Conservation (phyloP, 2,797 vertebrate species). For the Pogoniulus pusillus region DNA sequence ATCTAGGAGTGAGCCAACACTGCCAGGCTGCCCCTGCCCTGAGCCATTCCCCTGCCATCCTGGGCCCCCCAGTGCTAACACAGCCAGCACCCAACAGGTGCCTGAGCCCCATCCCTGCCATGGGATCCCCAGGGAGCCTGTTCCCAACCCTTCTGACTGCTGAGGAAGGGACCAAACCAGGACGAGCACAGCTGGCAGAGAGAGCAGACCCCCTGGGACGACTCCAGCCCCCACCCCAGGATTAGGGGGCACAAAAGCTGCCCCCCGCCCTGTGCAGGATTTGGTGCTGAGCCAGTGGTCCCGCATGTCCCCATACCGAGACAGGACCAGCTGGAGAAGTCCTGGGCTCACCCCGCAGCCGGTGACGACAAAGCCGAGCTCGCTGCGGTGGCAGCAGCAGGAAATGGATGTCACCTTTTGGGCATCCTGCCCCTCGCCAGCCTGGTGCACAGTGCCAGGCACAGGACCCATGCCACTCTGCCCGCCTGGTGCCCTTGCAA, state of each 20-base stretch:
- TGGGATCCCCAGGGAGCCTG: rapidly evolving
- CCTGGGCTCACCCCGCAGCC: background rate
- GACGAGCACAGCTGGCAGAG: rapidly evolving
- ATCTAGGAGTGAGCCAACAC: background rate
- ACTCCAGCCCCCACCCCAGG: background rate
- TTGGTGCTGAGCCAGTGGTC: background rate
- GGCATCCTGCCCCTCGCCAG: background rate
- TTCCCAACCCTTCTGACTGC: background rate
- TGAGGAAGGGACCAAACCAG: background rate
- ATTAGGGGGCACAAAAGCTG: rapidly evolving
- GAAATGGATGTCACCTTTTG: constrained; percentile 43
- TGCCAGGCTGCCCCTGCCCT: background rate
- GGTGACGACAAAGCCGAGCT: background rate
- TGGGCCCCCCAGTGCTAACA: background rate
- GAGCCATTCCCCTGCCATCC: background rate
- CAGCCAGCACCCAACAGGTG: background rate
- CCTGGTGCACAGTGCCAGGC: background rate
- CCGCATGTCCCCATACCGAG: background rate
- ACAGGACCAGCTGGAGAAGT: background rate
- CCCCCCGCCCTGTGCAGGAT: background rate
- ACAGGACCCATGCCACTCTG: background rate
- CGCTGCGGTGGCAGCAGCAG: background rate
- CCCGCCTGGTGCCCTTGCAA: background rate
- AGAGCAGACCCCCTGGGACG: background rate
- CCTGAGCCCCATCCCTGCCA: background rate